phyloP scores from a whole-genome alignment of 2,888 invertebrate genomes.

The Anodontia alba region DNA sequence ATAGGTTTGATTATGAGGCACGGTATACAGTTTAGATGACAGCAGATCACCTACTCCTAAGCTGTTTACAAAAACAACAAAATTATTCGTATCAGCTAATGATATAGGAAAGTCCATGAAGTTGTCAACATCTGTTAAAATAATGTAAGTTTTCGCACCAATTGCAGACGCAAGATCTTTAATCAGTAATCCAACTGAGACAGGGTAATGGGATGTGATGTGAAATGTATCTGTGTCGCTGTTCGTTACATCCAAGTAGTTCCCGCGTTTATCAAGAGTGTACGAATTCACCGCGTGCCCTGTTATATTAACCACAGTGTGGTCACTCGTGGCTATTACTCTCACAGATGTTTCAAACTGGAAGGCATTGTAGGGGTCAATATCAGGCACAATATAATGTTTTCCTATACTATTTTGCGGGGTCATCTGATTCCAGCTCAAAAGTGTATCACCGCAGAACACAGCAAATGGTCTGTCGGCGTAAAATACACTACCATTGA shows the following conservation, averaged over 20 bases:
- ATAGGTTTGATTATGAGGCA: not conserved
- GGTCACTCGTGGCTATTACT: slow-evolving; percentile 35
- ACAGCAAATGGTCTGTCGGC: slow-evolving; percentile 33
- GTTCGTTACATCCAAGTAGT: slow-evolving; percentile 3
- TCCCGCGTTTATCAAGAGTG: slow-evolving; percentile 30
- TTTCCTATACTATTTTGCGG: slow-evolving; percentile 41
- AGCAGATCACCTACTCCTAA: not conserved
- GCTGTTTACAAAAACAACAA: not conserved
- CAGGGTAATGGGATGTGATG: not conserved
- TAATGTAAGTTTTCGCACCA: not conserved
- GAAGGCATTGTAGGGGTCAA: not conserved
- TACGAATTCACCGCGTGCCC: not conserved
- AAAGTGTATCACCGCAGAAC: slow-evolving; percentile 32
- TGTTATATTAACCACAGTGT: slow-evolving; percentile 25
- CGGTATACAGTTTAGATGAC: not conserved
- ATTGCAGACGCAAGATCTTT: not conserved
- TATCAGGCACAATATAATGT: slow-evolving; percentile 21
- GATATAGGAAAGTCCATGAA: not conserved
- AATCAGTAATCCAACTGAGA: not conserved
- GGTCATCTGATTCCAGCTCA: slow-evolving; percentile 35
- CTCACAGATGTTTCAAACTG: not conserved
- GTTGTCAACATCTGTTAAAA: not conserved
- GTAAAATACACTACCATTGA: slow-evolving; percentile 22
- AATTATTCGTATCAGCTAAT: not conserved
- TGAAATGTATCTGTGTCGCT: not conserved